These are phyloP conservation scores for Dipodomys merriami DNA, from an alignment of 2,113 vertebrate genomes.

Conservation along the genomic window DNA sequence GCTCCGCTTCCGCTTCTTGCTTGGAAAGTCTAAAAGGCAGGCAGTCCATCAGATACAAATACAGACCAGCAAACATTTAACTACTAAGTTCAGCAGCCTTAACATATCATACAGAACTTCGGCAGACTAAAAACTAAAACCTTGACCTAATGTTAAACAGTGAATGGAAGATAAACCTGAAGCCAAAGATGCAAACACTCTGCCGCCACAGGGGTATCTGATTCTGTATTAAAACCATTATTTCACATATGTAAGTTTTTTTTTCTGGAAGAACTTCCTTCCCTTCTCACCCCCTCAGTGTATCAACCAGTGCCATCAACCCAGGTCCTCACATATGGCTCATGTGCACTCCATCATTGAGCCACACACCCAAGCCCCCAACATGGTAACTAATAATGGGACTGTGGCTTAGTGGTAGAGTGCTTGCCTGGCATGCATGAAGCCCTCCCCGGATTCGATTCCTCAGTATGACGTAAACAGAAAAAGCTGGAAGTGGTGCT, in stretches of 20 bases:
- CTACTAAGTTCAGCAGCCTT: not conserved
- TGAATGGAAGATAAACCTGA: not conserved
- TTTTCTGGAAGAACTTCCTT: not conserved
- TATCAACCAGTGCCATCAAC: not conserved
- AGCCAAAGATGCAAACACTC: not conserved
- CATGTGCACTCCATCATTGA: no score
- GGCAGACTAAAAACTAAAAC: not conserved
- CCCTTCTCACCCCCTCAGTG: not conserved
- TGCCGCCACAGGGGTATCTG: not conserved
- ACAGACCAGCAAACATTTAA: not conserved
- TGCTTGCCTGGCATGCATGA: no score
- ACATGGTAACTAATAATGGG: not conserved
- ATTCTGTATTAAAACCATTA: not conserved
- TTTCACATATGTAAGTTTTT: not conserved
- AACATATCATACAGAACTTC: not conserved
- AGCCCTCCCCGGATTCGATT: no score
- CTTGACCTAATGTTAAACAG: constrained; percentile 28
- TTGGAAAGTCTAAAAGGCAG: constrained; percentile 84
- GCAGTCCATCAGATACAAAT: constrained; percentile 44
- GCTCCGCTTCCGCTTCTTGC: constrained; percentile 94
- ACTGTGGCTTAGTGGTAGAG: no score
- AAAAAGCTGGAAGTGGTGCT: no score
- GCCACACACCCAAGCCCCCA: not conserved
- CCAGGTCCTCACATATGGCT: not conserved
- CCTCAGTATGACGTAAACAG: no score